phyloP scores from a whole-genome alignment of 2,113 vertebrate genomes.

The Anoplopoma fimbria region DNA sequence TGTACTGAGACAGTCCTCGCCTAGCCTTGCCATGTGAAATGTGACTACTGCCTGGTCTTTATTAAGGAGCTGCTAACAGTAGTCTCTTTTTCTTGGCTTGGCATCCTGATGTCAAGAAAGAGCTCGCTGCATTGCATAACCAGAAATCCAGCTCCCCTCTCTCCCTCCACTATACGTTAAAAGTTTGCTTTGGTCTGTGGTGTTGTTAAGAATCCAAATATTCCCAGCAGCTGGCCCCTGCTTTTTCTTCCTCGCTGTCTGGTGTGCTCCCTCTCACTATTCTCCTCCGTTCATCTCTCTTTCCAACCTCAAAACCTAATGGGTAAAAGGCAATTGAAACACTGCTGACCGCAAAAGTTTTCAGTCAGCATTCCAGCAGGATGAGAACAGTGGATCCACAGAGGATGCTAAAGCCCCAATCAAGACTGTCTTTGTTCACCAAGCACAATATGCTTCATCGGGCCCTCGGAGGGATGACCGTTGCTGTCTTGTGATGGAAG shows the following conservation, averaged over 20 bases:
- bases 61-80: slow-evolving; percentile 69
- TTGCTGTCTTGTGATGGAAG: slow-evolving; percentile 34
- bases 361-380: slow-evolving; percentile 73
- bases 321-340: slow-evolving; percentile 62
- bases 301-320: slow-evolving; percentile 75
- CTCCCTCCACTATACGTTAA: slow-evolving; percentile 43
- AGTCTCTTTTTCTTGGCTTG: slow-evolving; percentile 78
- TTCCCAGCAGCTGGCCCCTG: slow-evolving; percentile 55
- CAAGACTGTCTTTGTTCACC: slow-evolving; percentile 74
- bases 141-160: slow-evolving; percentile 39
- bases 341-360: slow-evolving; percentile 61
- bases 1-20: slow-evolving; percentile 8
- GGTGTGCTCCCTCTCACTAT: slow-evolving; percentile 34
- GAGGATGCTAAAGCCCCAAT: slow-evolving; percentile 71
- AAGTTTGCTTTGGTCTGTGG: slow-evolving; percentile 71
- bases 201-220: slow-evolving; percentile 59
- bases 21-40: slow-evolving; percentile 32
- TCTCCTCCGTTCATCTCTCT: slow-evolving; percentile 47
- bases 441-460: slow-evolving; percentile 41
- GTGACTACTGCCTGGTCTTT: slow-evolving; percentile 50
- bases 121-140: slow-evolving; percentile 59
- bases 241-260: slow-evolving; percentile 32
- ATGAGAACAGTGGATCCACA: slow-evolving; percentile 68
- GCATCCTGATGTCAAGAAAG: slow-evolving; percentile 57
- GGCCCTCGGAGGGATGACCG: slow-evolving; percentile 9